Evolutionary conservation across 2,113 vertebrate genomes (phyloP).

Genomic region (Muscicapa adusta): DNA sequence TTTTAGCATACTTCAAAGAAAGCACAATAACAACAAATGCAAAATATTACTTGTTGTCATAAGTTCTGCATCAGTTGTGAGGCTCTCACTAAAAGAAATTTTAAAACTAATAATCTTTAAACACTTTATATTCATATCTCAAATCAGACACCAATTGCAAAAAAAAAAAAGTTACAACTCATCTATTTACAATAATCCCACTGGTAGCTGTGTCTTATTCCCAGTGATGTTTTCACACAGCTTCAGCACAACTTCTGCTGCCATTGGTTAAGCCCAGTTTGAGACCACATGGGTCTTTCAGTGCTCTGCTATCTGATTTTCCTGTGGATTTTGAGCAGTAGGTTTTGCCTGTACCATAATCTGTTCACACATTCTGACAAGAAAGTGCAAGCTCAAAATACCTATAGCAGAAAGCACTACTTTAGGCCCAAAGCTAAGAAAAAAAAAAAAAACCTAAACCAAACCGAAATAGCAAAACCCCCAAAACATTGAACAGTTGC

Average conservation of each 20-base stretch:
- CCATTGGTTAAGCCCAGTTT: fast-evolving
- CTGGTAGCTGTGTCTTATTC: background rate
- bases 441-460: background rate
- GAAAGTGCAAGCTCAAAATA: background rate
- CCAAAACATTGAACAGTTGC: background rate
- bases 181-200: background rate
- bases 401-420: background rate
- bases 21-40: background rate
- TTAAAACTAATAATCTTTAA: background rate
- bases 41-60: background rate
- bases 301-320: background rate
- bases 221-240: background rate
- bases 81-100: background rate
- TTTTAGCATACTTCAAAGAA: background rate
- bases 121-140: background rate
- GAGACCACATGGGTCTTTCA: background rate
- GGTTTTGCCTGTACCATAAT: background rate
- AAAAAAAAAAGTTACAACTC: background rate
- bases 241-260: background rate
- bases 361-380: background rate
- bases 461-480: background rate
- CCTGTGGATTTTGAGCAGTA: background rate
- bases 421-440: background rate
- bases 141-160: background rate
- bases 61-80: background rate